A percentile compares a stretch with the other conserved stretches of the same genome.
These are phyloP conservation scores for Monochamus saltuarius DNA, from an alignment of 1,140 invertebrate species.

Conservation along the genomic window DNA sequence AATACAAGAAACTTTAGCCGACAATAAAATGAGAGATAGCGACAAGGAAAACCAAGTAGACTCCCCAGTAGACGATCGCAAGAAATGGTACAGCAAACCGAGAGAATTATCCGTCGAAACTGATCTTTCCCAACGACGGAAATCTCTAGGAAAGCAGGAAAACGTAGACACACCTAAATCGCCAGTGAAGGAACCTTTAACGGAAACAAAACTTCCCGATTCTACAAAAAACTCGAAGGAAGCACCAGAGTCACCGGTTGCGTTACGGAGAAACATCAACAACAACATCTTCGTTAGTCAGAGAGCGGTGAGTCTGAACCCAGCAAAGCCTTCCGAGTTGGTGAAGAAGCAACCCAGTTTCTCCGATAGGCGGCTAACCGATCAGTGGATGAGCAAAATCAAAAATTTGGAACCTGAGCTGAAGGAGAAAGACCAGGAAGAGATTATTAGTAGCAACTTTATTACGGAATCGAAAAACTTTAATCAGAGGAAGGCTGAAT, in stretches of 20 bases:
- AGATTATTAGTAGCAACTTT: conserved; percentile 44
- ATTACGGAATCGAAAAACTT: conserved; percentile 64
- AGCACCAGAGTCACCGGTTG: conserved; percentile 21
- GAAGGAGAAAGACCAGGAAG: conserved; percentile 32
- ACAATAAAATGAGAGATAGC: conserved; percentile 34
- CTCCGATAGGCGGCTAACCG: conserved; percentile 38
- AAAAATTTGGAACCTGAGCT: conserved; percentile 32
- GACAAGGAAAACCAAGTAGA: conserved; percentile 57
- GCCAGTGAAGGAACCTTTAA: conserved; percentile 26
- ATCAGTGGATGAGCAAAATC: conserved; percentile 39
- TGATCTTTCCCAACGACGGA: conserved; percentile 11
- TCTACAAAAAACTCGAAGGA: conserved; percentile 17
- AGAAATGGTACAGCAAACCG: conserved; percentile 47
- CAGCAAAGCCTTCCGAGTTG: conserved; percentile 29
- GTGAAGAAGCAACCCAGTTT: conserved; percentile 41
- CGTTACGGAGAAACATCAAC: conserved; percentile 21
- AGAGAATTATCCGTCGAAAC: conserved; percentile 21
- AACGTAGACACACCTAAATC: conserved; percentile 22
- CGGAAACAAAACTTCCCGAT: conserved; percentile 37
- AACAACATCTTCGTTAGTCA: conserved; percentile 40
- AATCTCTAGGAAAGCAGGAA: conserved; percentile 38
- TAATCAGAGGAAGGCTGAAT: conserved; percentile 70
- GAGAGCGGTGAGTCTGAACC: conserved; percentile 38
- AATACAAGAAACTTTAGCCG: conserved; percentile 39
- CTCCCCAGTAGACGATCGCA: conserved; percentile 49